Evolutionary conservation across 2,113 vertebrate genomes (phyloP), one percentile per base, ranked within the genome.

Genomic region (Gadus macrocephalus): DNA sequence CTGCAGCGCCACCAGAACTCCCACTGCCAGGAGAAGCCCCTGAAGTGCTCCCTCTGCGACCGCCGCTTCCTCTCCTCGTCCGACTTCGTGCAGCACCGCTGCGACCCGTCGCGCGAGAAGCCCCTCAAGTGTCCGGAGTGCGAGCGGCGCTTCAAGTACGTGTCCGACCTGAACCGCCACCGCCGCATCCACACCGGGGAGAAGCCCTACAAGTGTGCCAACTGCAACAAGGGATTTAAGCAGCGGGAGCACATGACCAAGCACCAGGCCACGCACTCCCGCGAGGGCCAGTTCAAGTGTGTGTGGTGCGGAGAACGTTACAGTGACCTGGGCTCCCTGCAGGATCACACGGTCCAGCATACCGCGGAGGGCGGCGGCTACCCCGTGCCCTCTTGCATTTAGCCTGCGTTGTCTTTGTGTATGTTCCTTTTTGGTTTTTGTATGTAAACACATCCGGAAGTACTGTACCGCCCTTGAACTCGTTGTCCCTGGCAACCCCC

Each of bases 111-210:
- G 4, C 93, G 95, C 0, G 97, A 98, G 85, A 97, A 97, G 80
- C 96, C 97, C 0, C 92, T 98, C 53, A 96, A 96, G 89, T 99
- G 97, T 84, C 92, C 95, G 0, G 96, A 98, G 86, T 99, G 97
- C 11, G 96, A 98, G 77, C 98, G 97, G 83, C 94, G 97, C 27
- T 99, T 99, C 85, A 98, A 97, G 78, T 98, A 99, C n/a, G 92
- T 95, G 0, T 98, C 97, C 0, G 97, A 98, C 91, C 89, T 99
- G 90, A 95, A 97, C 90, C 92, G 97, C 7, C 97, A 99, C 87
- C 89, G 94, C 66, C 93, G 97, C 0, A 94, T 98, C 17, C 97
- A 99, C 86, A 97, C 97, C 0, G 97, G 97, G 0, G 97, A 99
- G 88, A 98, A 98, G 81, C 97, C 97, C 25, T 99, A 95, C 90